phyloP scores from a whole-genome alignment of 2,888 invertebrate species.

The Ceramica pisi region DNA sequence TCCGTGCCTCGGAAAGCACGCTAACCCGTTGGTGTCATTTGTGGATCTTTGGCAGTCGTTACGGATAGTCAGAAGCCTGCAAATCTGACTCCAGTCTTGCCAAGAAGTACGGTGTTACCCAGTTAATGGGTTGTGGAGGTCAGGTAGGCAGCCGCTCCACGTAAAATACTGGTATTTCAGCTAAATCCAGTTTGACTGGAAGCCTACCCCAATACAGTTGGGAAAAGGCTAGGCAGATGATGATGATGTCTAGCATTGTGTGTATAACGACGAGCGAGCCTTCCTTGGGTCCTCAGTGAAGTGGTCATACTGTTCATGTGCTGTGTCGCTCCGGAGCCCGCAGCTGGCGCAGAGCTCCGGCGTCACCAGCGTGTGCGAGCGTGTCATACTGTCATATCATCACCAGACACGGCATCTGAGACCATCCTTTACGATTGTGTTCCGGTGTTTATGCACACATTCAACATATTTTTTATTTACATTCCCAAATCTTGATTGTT shows the following conservation, averaged over 20 bases:
- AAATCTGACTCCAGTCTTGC: no score
- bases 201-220: no score
- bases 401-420: conserved; percentile 21
- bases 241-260: neutral
- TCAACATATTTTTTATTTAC: conserved; percentile 8
- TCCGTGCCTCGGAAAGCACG: no score
- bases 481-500: neutral
- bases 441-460: conserved; percentile 3
- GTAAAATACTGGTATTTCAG: no score
- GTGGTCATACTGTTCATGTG: neutral
- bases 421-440: conserved; percentile 12
- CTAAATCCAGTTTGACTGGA: no score
- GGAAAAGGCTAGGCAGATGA: no score
- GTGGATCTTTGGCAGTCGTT: no score
- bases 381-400: neutral
- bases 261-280: neutral
- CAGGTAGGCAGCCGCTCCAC: no score
- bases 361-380: neutral
- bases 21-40: no score
- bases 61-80: no score
- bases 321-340: neutral
- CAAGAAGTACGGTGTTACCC: no score
- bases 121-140: no score
- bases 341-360: neutral
- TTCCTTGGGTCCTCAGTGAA: neutral